Evolutionary conservation across 2,113 vertebrate genomes (phyloP).

Genomic region (Phasianus colchicus): DNA sequence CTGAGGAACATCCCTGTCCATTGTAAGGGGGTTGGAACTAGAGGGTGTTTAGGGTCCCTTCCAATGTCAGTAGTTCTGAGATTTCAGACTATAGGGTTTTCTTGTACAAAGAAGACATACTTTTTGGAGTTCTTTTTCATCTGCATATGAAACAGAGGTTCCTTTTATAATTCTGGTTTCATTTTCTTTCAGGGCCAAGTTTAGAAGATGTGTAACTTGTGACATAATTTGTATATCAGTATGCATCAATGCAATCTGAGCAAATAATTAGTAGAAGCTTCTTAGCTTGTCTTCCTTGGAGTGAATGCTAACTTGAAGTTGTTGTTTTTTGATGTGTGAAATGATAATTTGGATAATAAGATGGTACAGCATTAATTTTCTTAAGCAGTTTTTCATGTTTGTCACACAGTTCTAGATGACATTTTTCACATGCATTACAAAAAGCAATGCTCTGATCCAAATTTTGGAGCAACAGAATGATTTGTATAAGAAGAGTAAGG

Average conservation of each 20-base stretch:
- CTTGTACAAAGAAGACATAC: rapidly evolving
- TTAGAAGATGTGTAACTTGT: background rate
- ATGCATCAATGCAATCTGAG: background rate
- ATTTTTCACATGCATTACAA: background rate
- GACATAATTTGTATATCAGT: background rate
- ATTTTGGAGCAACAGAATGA: background rate
- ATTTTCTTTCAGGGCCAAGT: background rate
- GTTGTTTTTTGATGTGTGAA: constrained; percentile 5
- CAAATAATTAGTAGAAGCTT: constrained; percentile 12
- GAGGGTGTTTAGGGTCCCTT: background rate
- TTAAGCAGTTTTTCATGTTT: background rate
- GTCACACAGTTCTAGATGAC: background rate
- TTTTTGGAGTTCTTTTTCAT: background rate
- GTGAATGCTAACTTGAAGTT: background rate
- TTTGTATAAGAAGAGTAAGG: background rate
- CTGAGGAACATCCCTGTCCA: background rate
- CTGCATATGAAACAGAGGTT: background rate
- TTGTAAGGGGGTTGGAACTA: background rate
- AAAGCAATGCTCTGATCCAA: background rate
- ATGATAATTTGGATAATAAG: constrained; percentile 30
- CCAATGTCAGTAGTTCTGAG: background rate
- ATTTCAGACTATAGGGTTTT: background rate
- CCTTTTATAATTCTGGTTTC: background rate
- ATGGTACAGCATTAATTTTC: background rate
- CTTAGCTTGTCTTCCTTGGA: background rate